Conservation (phyloP, 2,888 invertebrate genomes). For the Drosophila incognita region DNA sequence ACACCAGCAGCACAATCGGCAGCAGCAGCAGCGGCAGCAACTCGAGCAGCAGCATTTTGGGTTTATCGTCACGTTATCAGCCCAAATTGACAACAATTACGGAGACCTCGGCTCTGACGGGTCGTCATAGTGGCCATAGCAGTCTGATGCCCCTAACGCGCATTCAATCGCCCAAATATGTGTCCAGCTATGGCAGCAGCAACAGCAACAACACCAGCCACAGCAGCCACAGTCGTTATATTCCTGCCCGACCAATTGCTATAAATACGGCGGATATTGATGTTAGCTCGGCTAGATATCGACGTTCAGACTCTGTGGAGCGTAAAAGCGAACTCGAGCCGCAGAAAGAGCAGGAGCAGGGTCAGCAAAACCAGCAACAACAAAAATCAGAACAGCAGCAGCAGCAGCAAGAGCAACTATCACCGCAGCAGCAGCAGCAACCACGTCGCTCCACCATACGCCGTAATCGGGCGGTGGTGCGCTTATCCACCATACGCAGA, state of each 20-base stretch:
- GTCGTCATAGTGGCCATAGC: conserved; percentile 68
- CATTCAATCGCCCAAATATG: conserved; percentile 86
- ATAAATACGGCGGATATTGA: conserved; percentile 95
- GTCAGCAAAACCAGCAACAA: conserved; percentile 53
- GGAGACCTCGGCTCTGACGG: conserved; percentile 85
- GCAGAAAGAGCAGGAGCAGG: conserved; percentile 20
- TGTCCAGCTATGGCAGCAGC: conserved; percentile 81
- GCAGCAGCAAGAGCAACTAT: conserved; percentile 74
- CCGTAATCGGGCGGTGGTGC: conserved; percentile 90
- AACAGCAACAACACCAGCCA: conserved; percentile 63
- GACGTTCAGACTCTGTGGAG: conserved; percentile 47
- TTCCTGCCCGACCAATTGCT: conserved; percentile 88
- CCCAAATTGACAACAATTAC: conserved; percentile 91
- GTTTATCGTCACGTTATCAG: conserved; percentile 87
- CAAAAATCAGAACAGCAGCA: conserved; percentile 69
- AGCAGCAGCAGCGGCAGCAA: conserved; percentile 18
- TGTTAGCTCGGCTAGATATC: conserved; percentile 89
- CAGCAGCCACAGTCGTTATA: conserved; percentile 83
- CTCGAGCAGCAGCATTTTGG: conserved; percentile 44
- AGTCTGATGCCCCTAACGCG: conserved; percentile 85
- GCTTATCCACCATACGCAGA: conserved; percentile 88
- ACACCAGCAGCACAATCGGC: conserved; percentile 17
- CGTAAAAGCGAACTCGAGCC: conserved; percentile 22
- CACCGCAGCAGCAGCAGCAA: conserved; percentile 70
- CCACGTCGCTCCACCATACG: conserved; percentile 88